A percentile compares a stretch with the other conserved stretches of the same genome.
Conservation (phyloP, 1,140 invertebrate species). For the Triops longicaudatus region DNA sequence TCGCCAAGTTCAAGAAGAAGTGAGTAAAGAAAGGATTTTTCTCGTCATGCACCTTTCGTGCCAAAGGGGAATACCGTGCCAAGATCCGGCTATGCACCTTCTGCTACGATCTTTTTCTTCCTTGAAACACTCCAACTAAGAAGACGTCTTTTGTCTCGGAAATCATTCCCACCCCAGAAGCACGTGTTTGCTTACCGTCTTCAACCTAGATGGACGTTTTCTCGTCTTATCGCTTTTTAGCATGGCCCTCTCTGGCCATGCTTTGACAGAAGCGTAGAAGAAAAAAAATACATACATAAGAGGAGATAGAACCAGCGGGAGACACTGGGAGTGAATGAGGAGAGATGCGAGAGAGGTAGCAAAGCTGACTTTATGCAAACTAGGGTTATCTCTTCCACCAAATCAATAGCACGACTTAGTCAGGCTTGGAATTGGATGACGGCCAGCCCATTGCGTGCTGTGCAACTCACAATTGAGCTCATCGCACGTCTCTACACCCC, state of each 20-base stretch:
- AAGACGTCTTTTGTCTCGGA: not conserved
- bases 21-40: not conserved
- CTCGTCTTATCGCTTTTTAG: not conserved
- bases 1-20: not conserved
- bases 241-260: not conserved
- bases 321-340: not conserved
- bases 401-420: slow-evolving; percentile 8
- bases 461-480: not conserved
- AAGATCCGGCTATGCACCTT: not conserved
- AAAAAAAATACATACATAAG: not conserved
- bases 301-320: not conserved
- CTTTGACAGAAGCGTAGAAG: not conserved
- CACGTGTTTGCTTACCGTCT: not conserved
- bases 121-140: not conserved
- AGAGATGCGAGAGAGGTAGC: not conserved
- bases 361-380: slow-evolving; percentile 4
- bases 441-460: slow-evolving; percentile 13
- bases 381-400: slow-evolving; percentile 11
- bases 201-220: not conserved
- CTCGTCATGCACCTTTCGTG: not conserved
- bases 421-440: slow-evolving; percentile 13
- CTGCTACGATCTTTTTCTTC: not conserved
- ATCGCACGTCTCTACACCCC: not conserved
- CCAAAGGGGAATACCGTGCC: not conserved
- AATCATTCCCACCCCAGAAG: slow-evolving; percentile 4